Evolutionary conservation across 2,888 invertebrate genomes (phyloP).

Genomic region (Eupsilia transversa): DNA sequence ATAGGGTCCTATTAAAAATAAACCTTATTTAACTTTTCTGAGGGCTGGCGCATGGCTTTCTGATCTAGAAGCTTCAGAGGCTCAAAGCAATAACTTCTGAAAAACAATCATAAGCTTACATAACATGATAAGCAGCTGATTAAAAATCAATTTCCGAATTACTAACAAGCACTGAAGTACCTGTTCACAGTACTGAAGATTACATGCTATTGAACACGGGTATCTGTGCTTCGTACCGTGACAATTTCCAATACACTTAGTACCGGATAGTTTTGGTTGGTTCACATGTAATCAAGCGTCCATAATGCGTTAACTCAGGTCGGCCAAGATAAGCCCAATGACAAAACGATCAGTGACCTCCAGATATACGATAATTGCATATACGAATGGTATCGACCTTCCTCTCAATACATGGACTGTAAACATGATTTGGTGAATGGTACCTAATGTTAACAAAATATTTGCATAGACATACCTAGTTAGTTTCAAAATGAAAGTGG

Average conservation of each 20-base stretch:
- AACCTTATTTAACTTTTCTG: constrained; percentile 8
- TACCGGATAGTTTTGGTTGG: constrained; percentile 77
- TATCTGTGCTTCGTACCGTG: constrained; percentile 75
- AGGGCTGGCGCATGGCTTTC: neutral
- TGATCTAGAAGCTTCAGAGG: constrained; percentile 18
- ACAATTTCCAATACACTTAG: constrained; percentile 84
- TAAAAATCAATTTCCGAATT: constrained; percentile 36
- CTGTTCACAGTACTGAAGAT: constrained; percentile 37
- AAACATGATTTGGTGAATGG: constrained; percentile 45
- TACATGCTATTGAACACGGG: constrained; percentile 56
- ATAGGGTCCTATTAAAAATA: constrained; percentile 1
- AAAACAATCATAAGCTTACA: constrained; percentile 36
- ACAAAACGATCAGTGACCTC: constrained; percentile 76
- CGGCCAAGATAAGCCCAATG: constrained; percentile 76
- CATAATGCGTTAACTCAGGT: constrained; percentile 76
- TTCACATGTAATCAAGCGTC: constrained; percentile 77
- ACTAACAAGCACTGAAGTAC: constrained; percentile 31
- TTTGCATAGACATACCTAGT: constrained; percentile 21
- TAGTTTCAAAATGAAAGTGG: constrained; percentile 21
- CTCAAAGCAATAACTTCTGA: neutral
- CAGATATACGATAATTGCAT: constrained; percentile 70
- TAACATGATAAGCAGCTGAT: constrained; percentile 10
- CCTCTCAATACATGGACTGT: constrained; percentile 56
- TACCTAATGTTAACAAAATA: constrained; percentile 27
- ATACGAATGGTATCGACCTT: constrained; percentile 64